Evolutionary conservation across 2,113 vertebrate genomes (phyloP), one percentile per base, ranked within the genome.

Genomic region (Epinephelus fuscoguttatus): DNA sequence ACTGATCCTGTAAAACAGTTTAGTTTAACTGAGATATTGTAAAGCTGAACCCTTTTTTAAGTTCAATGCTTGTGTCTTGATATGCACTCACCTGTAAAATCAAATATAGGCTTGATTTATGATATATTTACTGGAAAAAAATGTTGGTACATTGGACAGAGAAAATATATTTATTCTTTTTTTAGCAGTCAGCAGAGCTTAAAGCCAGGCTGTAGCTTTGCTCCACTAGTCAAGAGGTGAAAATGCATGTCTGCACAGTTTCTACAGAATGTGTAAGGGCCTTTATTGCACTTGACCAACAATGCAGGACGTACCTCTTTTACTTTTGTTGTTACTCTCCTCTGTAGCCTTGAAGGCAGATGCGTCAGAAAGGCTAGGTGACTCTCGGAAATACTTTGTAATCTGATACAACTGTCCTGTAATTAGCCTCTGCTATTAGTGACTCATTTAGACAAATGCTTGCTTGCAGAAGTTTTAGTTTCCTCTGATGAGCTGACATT

Each of bases 221-320:
- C 30, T 56, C 63, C 23, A 30, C 53, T 18, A 23, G 33, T 53
- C 23, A 52, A 25, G 27, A 61, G 42, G 40, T 47, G 62, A 55
- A 23, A 4, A 21, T 45, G n/a, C 9, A 27, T 78, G 61, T 67
- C 49, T 77, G 40, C 18, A 70, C 56, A 40, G 67, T 77, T 3
- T 25, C 4, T 12, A 21, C 30, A 18, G 47, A 57, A 53, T 82
- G 66, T 25, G 59, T 59, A 67, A 60, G 25, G 70, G n/a, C 40
- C 19, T 6, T 56, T 2, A 13, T 18, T 21, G 50, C 21, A 23
- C 40, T 49, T 64, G 52, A 67, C 37, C 40, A 59, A 37, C 19
- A 37, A 19, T 40, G 30, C 47, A 9, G 17, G 37, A 47, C 55
- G 50, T 14, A 11, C 27, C n/a, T 27, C 11, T 57, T 47, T 53